Conservation (phyloP, 2,113 vertebrate species). For the Amazona vittata region DNA sequence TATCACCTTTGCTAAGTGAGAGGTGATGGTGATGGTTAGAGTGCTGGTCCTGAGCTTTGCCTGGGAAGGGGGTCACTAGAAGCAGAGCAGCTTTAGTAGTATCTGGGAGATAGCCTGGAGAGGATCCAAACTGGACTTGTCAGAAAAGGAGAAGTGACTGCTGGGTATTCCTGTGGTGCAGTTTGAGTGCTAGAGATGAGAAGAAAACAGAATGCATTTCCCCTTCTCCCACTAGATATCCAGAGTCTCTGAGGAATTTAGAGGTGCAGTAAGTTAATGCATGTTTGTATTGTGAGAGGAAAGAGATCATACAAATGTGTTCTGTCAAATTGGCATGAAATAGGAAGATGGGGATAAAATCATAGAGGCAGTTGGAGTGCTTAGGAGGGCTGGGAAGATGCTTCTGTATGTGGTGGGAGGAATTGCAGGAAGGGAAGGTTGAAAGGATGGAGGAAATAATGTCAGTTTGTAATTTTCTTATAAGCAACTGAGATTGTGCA, state of each 20-base stretch:
- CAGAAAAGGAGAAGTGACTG: neutral
- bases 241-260: neutral
- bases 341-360: neutral
- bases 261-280: neutral
- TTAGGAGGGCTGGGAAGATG: neutral
- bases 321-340: neutral
- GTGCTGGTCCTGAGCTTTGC: neutral
- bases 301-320: neutral
- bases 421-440: neutral
- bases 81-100: neutral
- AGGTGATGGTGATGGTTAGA: neutral
- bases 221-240: neutral
- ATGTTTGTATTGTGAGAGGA: neutral
- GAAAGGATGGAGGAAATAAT: constrained; percentile 1
- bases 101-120: neutral
- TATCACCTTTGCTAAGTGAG: neutral
- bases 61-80: neutral
- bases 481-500: neutral
- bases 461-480: constrained; percentile 6
- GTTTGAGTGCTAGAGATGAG: neutral
- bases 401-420: neutral
- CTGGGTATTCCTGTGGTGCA: neutral
- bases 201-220: neutral
- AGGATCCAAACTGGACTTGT: neutral
- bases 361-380: neutral